Percentiles rank a stretch among this genome's conserved stretches.
Conservation (phyloP, 2,888 invertebrate genomes). For the Eremobia ochroleuca region DNA sequence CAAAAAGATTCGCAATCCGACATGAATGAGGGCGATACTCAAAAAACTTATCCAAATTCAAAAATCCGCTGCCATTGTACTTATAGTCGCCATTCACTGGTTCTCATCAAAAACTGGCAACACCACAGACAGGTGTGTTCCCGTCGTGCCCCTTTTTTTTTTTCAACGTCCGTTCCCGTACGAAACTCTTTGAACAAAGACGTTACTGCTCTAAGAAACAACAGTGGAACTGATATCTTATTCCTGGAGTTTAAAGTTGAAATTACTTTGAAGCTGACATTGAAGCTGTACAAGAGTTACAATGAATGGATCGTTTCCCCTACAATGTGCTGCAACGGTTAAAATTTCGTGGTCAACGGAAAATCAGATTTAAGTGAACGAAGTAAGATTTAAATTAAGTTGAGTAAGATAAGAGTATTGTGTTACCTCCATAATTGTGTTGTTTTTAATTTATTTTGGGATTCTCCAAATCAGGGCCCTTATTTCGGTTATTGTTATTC, state of each 20-base stretch:
- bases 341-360: slow-evolving; percentile 73
- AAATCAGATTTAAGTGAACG: slow-evolving; percentile 73
- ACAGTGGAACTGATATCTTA: slow-evolving; percentile 62
- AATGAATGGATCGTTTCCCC: slow-evolving; percentile 90
- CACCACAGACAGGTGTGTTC: slow-evolving; percentile 90
- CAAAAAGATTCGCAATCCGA: slow-evolving; percentile 52
- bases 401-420: slow-evolving; percentile 65
- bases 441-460: slow-evolving; percentile 85
- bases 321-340: slow-evolving; percentile 89
- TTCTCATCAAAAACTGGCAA: slow-evolving; percentile 90
- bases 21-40: slow-evolving; percentile 44
- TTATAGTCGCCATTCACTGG: slow-evolving; percentile 84
- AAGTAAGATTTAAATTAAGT: slow-evolving; percentile 68
- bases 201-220: slow-evolving; percentile 63
- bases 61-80: slow-evolving; percentile 80
- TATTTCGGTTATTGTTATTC: slow-evolving; percentile 71
- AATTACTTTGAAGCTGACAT: slow-evolving; percentile 62
- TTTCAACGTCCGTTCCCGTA: slow-evolving; percentile 89
- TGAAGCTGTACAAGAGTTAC: slow-evolving; percentile 83
- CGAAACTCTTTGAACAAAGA: slow-evolving; percentile 70
- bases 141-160: slow-evolving; percentile 89
- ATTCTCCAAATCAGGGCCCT: slow-evolving; percentile 77
- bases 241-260: slow-evolving; percentile 64
- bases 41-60: slow-evolving; percentile 76
- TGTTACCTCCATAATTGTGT: slow-evolving; percentile 78